phyloP scores from a whole-genome alignment of 2,888 invertebrate genomes.

The Lapara coniferarum region DNA sequence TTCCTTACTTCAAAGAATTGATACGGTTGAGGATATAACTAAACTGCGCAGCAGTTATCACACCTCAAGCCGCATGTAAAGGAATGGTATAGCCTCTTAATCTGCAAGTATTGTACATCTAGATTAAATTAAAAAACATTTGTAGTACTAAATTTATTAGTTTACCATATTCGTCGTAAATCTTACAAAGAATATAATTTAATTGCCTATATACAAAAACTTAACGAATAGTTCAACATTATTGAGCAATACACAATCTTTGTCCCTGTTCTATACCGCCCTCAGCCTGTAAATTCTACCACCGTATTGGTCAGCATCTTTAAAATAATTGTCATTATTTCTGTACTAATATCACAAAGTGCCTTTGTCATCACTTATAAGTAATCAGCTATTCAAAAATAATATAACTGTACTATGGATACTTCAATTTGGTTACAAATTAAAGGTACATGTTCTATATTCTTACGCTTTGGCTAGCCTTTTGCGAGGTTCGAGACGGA shows the following conservation, averaged over 20 bases:
- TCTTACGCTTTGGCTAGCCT: slow-evolving; percentile 64
- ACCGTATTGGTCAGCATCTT: slow-evolving; percentile 56
- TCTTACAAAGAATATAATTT: slow-evolving; percentile 51
- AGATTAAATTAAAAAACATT: slow-evolving; percentile 31
- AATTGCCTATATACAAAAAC: slow-evolving; percentile 65
- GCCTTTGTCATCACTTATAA: slow-evolving; percentile 31
- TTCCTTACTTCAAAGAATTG: slow-evolving; percentile 42
- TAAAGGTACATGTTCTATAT: slow-evolving; percentile 33
- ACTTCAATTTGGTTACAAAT: slow-evolving; percentile 13
- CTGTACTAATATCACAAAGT: slow-evolving; percentile 60
- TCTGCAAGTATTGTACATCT: slow-evolving; percentile 4
- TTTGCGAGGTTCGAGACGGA: slow-evolving; percentile 87
- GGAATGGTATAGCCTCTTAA: background rate
- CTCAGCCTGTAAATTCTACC: slow-evolving; percentile 57
- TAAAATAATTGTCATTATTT: slow-evolving; percentile 57
- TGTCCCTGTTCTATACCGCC: slow-evolving; percentile 45
- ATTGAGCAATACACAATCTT: slow-evolving; percentile 55
- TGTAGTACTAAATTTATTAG: slow-evolving; percentile 40
- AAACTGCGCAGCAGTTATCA: slow-evolving; percentile 52
- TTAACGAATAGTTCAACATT: slow-evolving; percentile 45
- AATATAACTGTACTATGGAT: slow-evolving; percentile 10
- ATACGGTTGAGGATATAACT: slow-evolving; percentile 53
- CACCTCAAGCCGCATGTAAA: background rate
- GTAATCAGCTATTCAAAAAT: background rate
- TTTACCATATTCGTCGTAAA: slow-evolving; percentile 43